Evolutionary conservation across 2,113 vertebrate genomes (phyloP), one percentile per base, ranked within the genome.

Genomic region (Microtus pennsylvanicus): DNA sequence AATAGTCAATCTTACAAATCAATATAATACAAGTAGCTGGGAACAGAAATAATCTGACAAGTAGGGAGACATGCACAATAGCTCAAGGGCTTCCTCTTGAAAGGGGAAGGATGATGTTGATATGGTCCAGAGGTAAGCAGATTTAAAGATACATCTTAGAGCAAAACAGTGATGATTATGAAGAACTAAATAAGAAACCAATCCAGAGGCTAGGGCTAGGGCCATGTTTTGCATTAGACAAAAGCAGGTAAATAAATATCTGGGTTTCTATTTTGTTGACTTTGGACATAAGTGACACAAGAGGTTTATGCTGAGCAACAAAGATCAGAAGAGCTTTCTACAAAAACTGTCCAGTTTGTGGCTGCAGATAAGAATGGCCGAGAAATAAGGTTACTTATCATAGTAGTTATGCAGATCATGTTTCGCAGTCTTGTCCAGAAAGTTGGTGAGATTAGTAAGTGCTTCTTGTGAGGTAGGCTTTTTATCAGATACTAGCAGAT

Each of bases 301-400:
- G 70, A 96, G 33, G 10, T 55, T 77, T 93, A 58, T 78, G 21
- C 7, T 87, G 21, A 75, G 78, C 89, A 90, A 8, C 47, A 92
- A 55, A 77, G 17, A 80, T 30, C 24, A 94, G 58, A 95, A 88
- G n/a, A 92, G 24, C 0, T 90, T 77, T 83, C 33, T 93, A 3
- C 1, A 94, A 96, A 93, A 90, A 26, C 69, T 93, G 47, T 96
- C 35, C 21, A 80, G 55, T 80, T 69, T 90, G 63, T 69, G 61
- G 33, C 45, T 92, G n/a, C 17, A 95, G 75, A 42, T 82, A 96
- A 96, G 63, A n/a, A 22, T 96, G 52, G 35, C 45, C 63, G 47
- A 93, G 33, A 75, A 81, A 7, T 82, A 45, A 42, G 28, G 35
- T 92, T 87, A 24, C 70, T 93, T 91, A 88, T 82, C 7, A 63